These are phyloP conservation scores for Anguilla obscura DNA, from an alignment of 2,797 vertebrate genomes.

Conservation along the genomic window DNA sequence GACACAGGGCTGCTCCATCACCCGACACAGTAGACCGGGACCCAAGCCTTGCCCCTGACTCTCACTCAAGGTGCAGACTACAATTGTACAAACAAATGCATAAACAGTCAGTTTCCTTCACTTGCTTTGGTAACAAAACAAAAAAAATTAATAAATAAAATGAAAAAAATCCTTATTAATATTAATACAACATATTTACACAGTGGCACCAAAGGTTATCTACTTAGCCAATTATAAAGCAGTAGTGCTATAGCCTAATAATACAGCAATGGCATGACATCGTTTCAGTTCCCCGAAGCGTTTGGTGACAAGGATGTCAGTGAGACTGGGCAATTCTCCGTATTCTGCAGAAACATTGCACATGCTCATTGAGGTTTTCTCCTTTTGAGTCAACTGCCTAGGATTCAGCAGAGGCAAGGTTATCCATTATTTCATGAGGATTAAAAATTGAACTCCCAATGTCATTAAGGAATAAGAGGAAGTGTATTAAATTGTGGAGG, in stretches of 20 bases:
- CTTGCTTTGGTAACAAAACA: not conserved
- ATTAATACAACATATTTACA: not conserved
- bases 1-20: slow-evolving; percentile 49
- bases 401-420: not conserved
- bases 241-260: not conserved
- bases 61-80: slow-evolving; percentile 39
- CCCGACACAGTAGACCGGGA: slow-evolving; percentile 51
- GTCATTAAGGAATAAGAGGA: slow-evolving; percentile 10
- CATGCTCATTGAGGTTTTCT: not conserved
- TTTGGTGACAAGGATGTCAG: slow-evolving; percentile 1
- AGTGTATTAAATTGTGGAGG: not conserved
- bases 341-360: not conserved
- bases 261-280: slow-evolving; percentile 28
- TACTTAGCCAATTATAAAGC: not conserved
- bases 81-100: slow-evolving; percentile 13
- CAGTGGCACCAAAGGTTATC: not conserved
- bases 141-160: not conserved
- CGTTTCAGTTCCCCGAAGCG: not conserved
- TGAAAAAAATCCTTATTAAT: not conserved
- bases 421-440: slow-evolving; percentile 7
- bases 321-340: not conserved
- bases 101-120: not conserved
- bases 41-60: slow-evolving; percentile 35
- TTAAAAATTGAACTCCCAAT: slow-evolving; percentile 8
- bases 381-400: not conserved